Base-by-base conservation (phyloP, 2,888 invertebrate species). In the Acrobasis consociella region DNA sequence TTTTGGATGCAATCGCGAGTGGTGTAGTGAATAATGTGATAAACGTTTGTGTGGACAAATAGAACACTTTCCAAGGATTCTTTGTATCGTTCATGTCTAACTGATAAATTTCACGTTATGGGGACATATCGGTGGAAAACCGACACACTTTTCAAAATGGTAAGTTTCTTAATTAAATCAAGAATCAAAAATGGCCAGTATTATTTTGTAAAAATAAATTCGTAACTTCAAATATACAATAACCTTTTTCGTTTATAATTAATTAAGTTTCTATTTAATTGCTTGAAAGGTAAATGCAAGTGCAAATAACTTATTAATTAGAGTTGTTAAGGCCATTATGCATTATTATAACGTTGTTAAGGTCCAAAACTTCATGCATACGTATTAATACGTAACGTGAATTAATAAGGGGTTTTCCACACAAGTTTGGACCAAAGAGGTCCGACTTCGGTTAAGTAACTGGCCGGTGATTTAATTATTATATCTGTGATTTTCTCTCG, bases 21-120 rank as follows among this genome's bases (percentile, higher is more conserved):
- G 77, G 86, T 86, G 83, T 77, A 82, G 89, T 91, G 87, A 89
- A 86, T 86, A 73, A 86, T 89, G 89, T 90, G 87, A 84, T 80
- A 77, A 75, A 80, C 78, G 81, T 72, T 87, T 82, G 80, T 83
- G 80, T 76, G 67, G 67, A 65, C 64, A 64, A 67, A 75, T 62
- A 75, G 67, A 72, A 74, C 69, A 78, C 74, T 80, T 70, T 77
- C 69, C 62, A 78, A 79, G 80, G 74, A 82, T 80, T 79, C 74
- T 82, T 78, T 77, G 73, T 80, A 71, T 68, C 10, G 53, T 72
- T 75, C 60, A 72, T 71, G 71, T 69, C 69, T 75, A 39, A 51
- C 42, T 62, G 55, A 62, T 55, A 69, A n/a, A 73, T 75, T 77
- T 75, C 72, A 75, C 72, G 83, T 79, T 74, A 91, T 91, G 91